A percentile compares a stretch with the other conserved stretches of the same genome.
Evolutionary conservation across 2,797 vertebrate genomes (phyloP).

Genomic region (Lates japonicus): DNA sequence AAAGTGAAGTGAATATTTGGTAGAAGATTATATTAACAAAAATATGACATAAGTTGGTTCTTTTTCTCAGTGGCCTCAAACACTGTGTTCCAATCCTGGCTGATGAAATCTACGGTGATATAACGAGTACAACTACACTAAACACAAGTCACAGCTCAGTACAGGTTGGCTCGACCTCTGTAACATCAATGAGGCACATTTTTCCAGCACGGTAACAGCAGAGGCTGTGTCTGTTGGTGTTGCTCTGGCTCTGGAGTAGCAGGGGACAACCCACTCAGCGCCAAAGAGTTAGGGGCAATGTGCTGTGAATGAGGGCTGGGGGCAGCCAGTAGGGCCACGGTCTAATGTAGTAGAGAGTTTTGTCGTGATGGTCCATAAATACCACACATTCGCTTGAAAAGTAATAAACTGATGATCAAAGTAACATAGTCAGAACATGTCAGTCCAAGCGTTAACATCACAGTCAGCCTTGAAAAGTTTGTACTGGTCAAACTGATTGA

Average conservation of each 20-base stretch:
- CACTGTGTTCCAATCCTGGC: conserved; percentile 94
- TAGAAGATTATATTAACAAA: not conserved
- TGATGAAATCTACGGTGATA: conserved; percentile 97
- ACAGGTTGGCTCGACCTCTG: conserved; percentile 32
- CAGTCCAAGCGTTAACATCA: conserved; percentile 4
- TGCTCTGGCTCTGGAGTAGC: conserved; percentile 56
- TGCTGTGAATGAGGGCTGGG: conserved; percentile 46
- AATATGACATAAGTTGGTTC: not conserved
- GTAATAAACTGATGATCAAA: not conserved
- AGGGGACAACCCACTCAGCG: conserved; percentile 66
- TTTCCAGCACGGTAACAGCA: conserved; percentile 41
- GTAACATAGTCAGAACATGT: not conserved
- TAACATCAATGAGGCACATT: conserved; percentile 67
- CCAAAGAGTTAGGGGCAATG: conserved; percentile 54
- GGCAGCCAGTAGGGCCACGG: conserved; percentile 6
- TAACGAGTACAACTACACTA: conserved; percentile 89
- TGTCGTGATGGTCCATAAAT: not conserved
- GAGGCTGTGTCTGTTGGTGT: conserved; percentile 45
- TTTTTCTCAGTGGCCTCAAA: conserved; percentile 91
- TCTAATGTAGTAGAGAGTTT: not conserved
- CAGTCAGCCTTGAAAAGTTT: conserved; percentile 16
- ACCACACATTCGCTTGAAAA: conserved; percentile 1
- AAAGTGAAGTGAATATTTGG: not conserved
- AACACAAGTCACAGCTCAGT: conserved; percentile 13
- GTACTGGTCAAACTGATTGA: conserved; percentile 1